These are phyloP conservation scores for Parnassius orleans DNA, from an alignment of 2,888 invertebrate species.

Conservation along the genomic window DNA sequence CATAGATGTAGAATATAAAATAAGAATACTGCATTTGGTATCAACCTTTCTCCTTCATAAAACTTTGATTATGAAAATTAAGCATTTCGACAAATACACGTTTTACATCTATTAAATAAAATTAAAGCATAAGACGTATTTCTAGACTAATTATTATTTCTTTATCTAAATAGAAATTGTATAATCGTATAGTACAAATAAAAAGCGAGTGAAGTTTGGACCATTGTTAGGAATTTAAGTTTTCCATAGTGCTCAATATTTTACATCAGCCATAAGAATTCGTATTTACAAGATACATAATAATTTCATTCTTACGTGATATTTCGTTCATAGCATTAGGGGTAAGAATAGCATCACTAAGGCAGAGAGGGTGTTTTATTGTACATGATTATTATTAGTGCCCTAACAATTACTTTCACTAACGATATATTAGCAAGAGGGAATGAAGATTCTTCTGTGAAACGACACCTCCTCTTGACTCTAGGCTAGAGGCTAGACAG, in stretches of 20 bases:
- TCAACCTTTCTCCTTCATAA: slow-evolving; percentile 71
- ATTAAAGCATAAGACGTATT: slow-evolving; percentile 74
- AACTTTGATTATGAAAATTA: slow-evolving; percentile 78
- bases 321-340: slow-evolving; percentile 64
- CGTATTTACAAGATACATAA: slow-evolving; percentile 72
- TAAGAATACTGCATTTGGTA: slow-evolving; percentile 81
- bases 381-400: slow-evolving; percentile 69
- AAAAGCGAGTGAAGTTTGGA: slow-evolving; percentile 80
- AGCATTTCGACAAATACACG: slow-evolving; percentile 77
- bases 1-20: slow-evolving; percentile 79
- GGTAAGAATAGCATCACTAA: slow-evolving; percentile 75
- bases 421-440: slow-evolving; percentile 49
- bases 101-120: slow-evolving; percentile 72
- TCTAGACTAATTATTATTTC: slow-evolving; percentile 62
- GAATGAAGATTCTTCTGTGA: slow-evolving; percentile 40
- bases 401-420: slow-evolving; percentile 56
- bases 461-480: slow-evolving; percentile 40
- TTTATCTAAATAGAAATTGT: slow-evolving; percentile 77
- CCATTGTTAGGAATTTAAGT: slow-evolving; percentile 79
- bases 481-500: slow-evolving; percentile 51
- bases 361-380: slow-evolving; percentile 78
- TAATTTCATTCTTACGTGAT: slow-evolving; percentile 64
- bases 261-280: slow-evolving; percentile 69
- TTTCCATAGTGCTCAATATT: slow-evolving; percentile 75
- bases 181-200: slow-evolving; percentile 78